Base-by-base conservation (phyloP, 2,113 vertebrate genomes). In the Trochalopteron elliotii region DNA sequence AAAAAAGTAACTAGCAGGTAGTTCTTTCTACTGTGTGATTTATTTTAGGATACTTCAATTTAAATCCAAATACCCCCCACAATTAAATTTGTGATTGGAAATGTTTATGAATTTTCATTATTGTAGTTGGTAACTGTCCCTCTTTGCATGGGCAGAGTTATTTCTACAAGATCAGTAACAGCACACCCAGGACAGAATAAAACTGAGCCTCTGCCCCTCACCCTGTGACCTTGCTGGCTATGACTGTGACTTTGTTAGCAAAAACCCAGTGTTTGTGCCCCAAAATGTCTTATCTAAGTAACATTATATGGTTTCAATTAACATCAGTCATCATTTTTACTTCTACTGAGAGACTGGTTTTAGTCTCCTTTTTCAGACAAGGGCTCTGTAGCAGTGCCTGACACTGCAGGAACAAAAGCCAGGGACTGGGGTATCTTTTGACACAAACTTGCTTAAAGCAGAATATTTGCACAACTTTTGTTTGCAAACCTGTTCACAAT, bases 241-340 rank as follows among this genome's bases (percentile, higher is more conserved):
- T 47, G 82, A 67, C 82, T 79, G 69, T 52, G 83, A 94, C 86
- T 83, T 69, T 81, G 68, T 61, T 80, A 87, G 65, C 69, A 82
- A 71, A 78, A 79, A 22, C 33, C 69, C 25, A 40, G 67, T 40
- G 40, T 69, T 77, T 85, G 70, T 93, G 59, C 19, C 70, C 69
- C 59, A 79, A 79, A 89, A 96, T 44, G 27, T 30, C 92, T 96
- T 93, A 91, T 93, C 83, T 84, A 83, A 89, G 89, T 91, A 83
- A 91, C 19, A 63, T 68, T 84, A 69, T 77, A 91, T 16, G 45
- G 57, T 87, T 89, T 89, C 70, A 93, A 47, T 87, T 95, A 87
- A 47, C 50, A 69, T 87, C 90, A 79, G 40, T 82, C 82, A 90
- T 85, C 49, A 61, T 92, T 92, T 95, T 60, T 65, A 69, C 69